Evolutionary conservation across 2,797 vertebrate genomes (phyloP), one percentile per base, ranked within the genome.

Genomic region (Phalloptychus januarius): DNA sequence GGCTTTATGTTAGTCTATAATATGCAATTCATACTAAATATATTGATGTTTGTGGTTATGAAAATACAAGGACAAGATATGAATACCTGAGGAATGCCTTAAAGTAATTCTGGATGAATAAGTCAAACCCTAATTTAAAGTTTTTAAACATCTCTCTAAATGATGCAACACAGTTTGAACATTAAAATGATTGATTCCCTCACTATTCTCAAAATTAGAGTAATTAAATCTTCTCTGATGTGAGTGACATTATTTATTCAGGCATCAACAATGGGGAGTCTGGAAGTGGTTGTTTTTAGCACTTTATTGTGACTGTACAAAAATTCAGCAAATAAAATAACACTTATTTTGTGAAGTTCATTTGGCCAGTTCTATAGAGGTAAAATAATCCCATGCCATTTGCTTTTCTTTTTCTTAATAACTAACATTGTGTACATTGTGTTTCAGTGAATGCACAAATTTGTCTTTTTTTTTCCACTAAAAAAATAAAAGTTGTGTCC

Each of bases 281-380:
- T 7, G 1, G 71, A 33, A 69, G 70, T 15, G 28, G 56, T 81
- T 82, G 77, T 69, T 82, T 90, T 86, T 10, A 91, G 71, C 69
- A 85, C 72, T 94, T 93, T 91, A 93, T 91, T 94, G 77, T 86
- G 79, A 86, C 82, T 81, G 81, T 92, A 92, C 77, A 75, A 91
- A 93, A 79, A 76, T 40, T 85, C 82, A 75, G 79, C 84, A 81
- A 91, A 85, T 91, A 88, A 89, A 91, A 85, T 85, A 89, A 90
- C 89, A 87, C 77, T 84, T 79, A 36, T 71, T 78, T 87, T 50
- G 74, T 83, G 73, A 81, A 90, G 87, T 77, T 88, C 80, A 79
- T 90, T 91, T 91, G 89, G 82, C 89, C 85, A 89, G 70, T 87
- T 92, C 70, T 38, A 80, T 54, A 79, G 79, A 91, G 50, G 80